Base-by-base conservation (phyloP, 2,888 invertebrate species). In the Leptogaster cylindrica region DNA sequence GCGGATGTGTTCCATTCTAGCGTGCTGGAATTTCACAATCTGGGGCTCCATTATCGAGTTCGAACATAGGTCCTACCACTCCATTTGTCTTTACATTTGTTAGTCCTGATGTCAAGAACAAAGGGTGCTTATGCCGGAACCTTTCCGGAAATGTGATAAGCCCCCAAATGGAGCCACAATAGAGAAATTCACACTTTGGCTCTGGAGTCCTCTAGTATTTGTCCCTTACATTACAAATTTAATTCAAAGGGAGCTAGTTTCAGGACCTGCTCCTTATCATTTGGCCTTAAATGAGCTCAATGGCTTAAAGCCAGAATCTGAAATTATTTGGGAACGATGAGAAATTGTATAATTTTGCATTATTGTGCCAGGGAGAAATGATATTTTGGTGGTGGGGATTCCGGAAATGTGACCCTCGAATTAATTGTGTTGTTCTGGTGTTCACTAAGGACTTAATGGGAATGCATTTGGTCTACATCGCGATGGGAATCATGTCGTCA, bases 111-210 rank as follows among this genome's bases (percentile, higher is more conserved):
- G 55, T 55, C 55, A 55, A 55, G 55, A 55, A 55, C 55, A 55
- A 55, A 55, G 55, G 55, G 55, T 55, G 55, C 55, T 55, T 55
- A 23, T 23, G 23, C 55, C 55, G 55, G 55, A 55, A 55, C 55
- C 55, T 18, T 55, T 18, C 23, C 55, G 36, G 55, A 36, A 55
- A 55, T 36, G 55, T 55, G 55, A 55, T 55, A 55, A 55, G 55
- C 55, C 39, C 23, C 23, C 20, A 23, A 33, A 23, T 12, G 10
- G 23, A 55, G n/a, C 55, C 55, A 55, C 55, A 55, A 55, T 55
- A 39, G 55, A 55, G 55, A 39, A 55, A 55, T 55, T 55, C 36
- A 36, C 55, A 55, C 23, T 55, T 55, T 25, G 23, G 12, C 25
- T n/a, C n/a, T n/a, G n/a, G n/a, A 55, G 23, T 55, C 39, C 23